phyloP scores from a whole-genome alignment of 1,140 invertebrate species.

The Drosophila prosaltans region DNA sequence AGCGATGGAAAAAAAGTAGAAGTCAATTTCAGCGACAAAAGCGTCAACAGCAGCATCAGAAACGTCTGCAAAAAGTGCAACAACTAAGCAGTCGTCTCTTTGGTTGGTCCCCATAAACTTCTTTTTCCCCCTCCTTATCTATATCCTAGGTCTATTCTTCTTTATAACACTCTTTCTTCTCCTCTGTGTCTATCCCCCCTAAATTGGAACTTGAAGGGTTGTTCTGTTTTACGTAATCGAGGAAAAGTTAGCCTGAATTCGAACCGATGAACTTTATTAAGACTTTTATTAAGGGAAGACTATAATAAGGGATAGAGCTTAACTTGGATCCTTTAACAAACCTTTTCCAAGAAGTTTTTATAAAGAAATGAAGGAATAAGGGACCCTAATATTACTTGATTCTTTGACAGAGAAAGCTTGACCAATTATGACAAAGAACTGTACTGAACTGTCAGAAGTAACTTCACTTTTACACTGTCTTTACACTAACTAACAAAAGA shows the following conservation, averaged over 20 bases:
- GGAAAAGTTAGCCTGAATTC: background rate
- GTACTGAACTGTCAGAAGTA: too few relatives aligned
- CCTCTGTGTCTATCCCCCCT: background rate
- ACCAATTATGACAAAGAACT: too few relatives aligned
- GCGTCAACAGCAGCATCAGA: background rate
- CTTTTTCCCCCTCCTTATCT: background rate
- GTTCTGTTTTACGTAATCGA: background rate
- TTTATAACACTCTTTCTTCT: background rate
- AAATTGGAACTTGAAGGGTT: background rate
- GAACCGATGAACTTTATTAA: too few relatives aligned
- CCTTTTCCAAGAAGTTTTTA: too few relatives aligned
- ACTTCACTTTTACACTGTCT: too few relatives aligned
- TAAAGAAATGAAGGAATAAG: too few relatives aligned
- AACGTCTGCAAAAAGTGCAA: background rate
- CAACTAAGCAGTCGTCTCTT: background rate
- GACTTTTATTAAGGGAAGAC: too few relatives aligned
- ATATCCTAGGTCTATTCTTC: background rate
- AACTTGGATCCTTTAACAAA: too few relatives aligned
- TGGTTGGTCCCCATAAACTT: constrained; percentile 1
- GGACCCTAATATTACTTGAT: too few relatives aligned
- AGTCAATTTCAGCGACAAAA: background rate
- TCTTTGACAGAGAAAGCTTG: too few relatives aligned
- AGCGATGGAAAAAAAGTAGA: background rate
- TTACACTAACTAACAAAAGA: too few relatives aligned
- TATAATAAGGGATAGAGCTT: too few relatives aligned